phyloP scores from a whole-genome alignment of 1,140 invertebrate genomes.

The Procambarus clarkii region DNA sequence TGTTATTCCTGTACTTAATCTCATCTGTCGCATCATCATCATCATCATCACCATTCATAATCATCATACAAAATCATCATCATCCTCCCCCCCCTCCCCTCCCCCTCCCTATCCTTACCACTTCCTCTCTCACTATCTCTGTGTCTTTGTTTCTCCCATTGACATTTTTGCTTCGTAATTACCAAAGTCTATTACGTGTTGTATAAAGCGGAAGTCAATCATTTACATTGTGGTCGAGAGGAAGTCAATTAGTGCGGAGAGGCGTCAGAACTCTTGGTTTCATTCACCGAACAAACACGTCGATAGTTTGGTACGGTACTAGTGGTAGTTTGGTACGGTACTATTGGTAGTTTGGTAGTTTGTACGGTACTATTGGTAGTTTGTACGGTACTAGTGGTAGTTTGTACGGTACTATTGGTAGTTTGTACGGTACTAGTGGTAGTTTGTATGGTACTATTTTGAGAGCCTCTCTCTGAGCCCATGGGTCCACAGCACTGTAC shows the following conservation, averaged over 20 bases:
- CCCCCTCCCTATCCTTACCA: neutral
- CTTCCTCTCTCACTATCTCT: constrained; percentile 2
- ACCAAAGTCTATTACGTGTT: neutral
- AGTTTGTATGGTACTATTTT: too few relatives aligned
- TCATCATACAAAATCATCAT: neutral
- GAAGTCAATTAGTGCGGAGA: neutral
- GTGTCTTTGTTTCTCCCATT: constrained; percentile 20
- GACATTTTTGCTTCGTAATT: neutral
- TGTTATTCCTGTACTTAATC: neutral
- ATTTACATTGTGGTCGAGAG: neutral
- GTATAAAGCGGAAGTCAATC: neutral
- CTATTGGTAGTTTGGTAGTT: too few relatives aligned
- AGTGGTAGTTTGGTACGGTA: too few relatives aligned
- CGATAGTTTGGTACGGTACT: too few relatives aligned
- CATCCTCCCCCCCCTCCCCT: neutral
- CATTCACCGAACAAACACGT: too few relatives aligned
- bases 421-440: too few relatives aligned
- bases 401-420: too few relatives aligned
- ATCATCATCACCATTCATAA: constrained; percentile 2
- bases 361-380: too few relatives aligned
- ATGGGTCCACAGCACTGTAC: too few relatives aligned
- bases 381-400: too few relatives aligned
- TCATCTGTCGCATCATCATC: neutral
- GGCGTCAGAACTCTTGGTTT: too few relatives aligned
- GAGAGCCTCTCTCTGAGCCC: too few relatives aligned